Conservation (phyloP, 2,113 vertebrate genomes). For the Alaudala cheleensis region DNA sequence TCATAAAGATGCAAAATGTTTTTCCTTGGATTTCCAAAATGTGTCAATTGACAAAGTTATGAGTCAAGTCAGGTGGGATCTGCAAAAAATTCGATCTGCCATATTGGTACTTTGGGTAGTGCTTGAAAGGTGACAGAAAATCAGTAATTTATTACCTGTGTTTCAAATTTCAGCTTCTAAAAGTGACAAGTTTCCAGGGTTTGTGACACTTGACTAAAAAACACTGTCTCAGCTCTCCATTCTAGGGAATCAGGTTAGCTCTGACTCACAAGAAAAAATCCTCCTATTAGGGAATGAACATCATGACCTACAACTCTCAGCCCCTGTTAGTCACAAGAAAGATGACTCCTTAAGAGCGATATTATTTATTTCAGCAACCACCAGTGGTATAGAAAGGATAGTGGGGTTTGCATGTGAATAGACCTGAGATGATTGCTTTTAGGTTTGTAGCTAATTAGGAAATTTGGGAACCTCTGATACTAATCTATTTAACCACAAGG, state of each 20-base stretch:
- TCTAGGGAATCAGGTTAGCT: background rate
- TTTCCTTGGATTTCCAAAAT: background rate
- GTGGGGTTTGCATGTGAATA: background rate
- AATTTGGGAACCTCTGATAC: background rate
- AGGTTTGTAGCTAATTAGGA: background rate
- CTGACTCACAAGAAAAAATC: background rate
- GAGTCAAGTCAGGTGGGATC: background rate
- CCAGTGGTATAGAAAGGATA: background rate
- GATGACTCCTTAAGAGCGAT: background rate
- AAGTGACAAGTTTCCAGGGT: background rate
- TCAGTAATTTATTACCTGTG: background rate
- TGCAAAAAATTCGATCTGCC: background rate
- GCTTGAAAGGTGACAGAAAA: background rate
- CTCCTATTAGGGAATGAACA: background rate
- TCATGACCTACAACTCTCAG: background rate
- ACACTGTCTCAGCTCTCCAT: background rate
- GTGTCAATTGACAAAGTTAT: background rate
- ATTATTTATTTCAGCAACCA: background rate
- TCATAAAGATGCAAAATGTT: background rate
- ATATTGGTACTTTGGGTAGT: background rate
- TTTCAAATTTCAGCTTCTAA: background rate
- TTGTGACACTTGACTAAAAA: background rate
- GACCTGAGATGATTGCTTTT: background rate
- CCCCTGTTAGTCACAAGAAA: background rate
- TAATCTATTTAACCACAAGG: background rate